These are phyloP conservation scores for Gephyroberyx darwinii DNA, from an alignment of 2,797 vertebrate species.

Conservation along the genomic window DNA sequence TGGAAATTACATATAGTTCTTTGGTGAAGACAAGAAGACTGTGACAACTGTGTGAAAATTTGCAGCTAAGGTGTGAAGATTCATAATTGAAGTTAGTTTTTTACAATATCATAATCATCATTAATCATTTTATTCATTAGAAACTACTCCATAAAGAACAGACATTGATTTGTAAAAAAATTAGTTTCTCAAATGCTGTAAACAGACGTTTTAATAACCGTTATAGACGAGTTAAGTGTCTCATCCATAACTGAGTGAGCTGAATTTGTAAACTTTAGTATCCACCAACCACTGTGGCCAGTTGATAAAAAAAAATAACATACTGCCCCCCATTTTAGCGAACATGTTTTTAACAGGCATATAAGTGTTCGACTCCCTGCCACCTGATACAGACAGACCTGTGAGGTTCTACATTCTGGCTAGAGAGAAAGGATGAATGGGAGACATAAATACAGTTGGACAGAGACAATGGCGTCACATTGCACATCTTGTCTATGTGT, in stretches of 20 bases:
- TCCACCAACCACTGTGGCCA: background rate
- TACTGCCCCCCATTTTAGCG: background rate
- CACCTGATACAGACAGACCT: constrained; percentile 2
- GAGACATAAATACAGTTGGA: constrained; percentile 29
- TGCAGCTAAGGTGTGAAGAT: too few species aligned
- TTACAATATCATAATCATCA: too few species aligned
- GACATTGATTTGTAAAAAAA: too few species aligned
- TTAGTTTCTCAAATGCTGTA: too few species aligned
- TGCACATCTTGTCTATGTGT: constrained; percentile 39
- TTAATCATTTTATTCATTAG: too few species aligned
- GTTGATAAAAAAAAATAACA: background rate
- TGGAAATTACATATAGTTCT: background rate
- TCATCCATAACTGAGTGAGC: too few species aligned
- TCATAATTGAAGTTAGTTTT: background rate
- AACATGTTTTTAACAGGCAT: constrained; percentile 4
- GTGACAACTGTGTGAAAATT: too few species aligned
- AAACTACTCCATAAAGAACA: too few species aligned
- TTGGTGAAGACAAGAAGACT: too few species aligned
- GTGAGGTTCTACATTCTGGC: constrained; percentile 10
- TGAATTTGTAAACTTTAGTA: background rate
- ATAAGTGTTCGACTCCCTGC: constrained; percentile 17
- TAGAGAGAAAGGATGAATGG: constrained; percentile 6
- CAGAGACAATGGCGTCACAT: constrained; percentile 28
- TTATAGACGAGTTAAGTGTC: too few species aligned
- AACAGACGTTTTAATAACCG: too few species aligned